Percentiles rank a stretch among this genome's conserved stretches.
Evolutionary conservation across 2,113 vertebrate genomes (phyloP).

Genomic region (Scatophagus argus): DNA sequence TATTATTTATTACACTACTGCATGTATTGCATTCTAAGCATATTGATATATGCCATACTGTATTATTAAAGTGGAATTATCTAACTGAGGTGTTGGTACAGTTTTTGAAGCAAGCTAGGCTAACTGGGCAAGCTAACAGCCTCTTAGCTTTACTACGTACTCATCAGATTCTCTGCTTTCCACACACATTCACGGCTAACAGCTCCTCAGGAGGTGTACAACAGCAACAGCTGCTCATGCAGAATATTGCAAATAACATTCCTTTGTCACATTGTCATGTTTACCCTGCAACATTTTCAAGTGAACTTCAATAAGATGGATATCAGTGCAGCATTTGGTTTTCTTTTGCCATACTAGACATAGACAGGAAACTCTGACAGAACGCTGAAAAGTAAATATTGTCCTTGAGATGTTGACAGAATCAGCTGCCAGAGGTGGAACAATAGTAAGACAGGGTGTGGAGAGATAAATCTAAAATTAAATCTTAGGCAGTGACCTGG

Average conservation of each 20-base stretch:
- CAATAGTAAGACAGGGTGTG: neutral
- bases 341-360: neutral
- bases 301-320: neutral
- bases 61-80: neutral
- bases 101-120: too few species aligned
- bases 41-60: neutral
- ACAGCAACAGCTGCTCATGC: neutral
- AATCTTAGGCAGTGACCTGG: neutral
- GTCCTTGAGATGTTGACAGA: neutral
- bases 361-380: neutral
- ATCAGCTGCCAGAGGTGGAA: neutral
- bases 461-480: neutral
- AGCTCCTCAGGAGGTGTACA: too few species aligned
- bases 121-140: too few species aligned
- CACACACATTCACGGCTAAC: neutral
- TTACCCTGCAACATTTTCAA: neutral
- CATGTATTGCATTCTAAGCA: neutral
- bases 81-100: too few species aligned
- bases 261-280: neutral
- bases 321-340: neutral
- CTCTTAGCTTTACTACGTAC: too few species aligned
- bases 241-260: too few species aligned
- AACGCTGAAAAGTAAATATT: neutral
- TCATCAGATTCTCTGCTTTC: neutral
- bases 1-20: neutral